Percentiles rank a stretch among this genome's conserved stretches.
These are phyloP conservation scores for Ranitomeya imitator DNA, from an alignment of 2,113 vertebrate species.

Conservation along the genomic window DNA sequence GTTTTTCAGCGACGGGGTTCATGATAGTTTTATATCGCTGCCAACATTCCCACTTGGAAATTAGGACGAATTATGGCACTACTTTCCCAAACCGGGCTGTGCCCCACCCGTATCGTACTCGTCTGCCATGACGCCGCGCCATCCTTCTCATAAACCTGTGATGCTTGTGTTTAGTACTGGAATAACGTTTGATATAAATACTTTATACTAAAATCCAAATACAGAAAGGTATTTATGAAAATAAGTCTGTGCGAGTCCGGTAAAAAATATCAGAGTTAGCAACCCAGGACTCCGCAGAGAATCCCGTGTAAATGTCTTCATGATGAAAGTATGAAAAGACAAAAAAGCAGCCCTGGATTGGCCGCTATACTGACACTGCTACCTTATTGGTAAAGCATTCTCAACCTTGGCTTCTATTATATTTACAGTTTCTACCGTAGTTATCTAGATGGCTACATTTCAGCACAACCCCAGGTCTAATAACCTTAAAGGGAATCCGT, in stretches of 20 bases:
- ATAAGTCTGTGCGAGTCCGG: background rate
- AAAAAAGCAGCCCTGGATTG: background rate
- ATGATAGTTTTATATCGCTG: background rate
- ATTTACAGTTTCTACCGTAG: background rate
- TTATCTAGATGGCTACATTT: background rate
- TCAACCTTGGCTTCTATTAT: background rate
- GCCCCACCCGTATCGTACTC: background rate
- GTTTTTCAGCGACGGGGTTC: background rate
- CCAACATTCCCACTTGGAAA: background rate
- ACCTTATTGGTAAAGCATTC: background rate
- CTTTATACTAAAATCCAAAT: background rate
- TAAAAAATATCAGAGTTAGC: background rate
- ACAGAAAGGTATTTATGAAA: background rate
- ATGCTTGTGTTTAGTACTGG: background rate
- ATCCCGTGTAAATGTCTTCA: background rate
- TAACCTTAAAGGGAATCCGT: too few relatives aligned
- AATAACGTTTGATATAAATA: background rate
- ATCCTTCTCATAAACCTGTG: background rate
- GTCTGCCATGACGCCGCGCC: background rate
- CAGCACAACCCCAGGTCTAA: too few relatives aligned
- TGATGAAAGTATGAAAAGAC: background rate
- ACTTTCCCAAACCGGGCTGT: background rate
- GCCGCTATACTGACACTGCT: background rate
- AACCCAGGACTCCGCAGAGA: background rate
- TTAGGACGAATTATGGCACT: background rate